phyloP scores from a whole-genome alignment of 2,888 invertebrate species.

The Odontothrips loti region DNA sequence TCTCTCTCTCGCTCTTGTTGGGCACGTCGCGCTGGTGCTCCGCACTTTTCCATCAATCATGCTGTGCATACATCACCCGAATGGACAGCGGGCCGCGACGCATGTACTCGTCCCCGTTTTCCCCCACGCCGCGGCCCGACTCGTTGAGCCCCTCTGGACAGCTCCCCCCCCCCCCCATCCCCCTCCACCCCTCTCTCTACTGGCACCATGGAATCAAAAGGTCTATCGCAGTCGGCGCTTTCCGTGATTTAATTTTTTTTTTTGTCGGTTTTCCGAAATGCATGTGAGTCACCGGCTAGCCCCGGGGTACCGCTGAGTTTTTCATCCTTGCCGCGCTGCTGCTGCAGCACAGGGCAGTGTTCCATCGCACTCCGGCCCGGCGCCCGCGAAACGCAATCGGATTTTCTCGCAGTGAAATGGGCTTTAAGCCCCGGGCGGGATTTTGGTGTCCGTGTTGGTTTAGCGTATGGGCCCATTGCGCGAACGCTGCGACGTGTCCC shows the following conservation, averaged over 20 bases:
- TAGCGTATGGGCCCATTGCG: slow-evolving; percentile 25
- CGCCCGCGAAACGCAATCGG: background rate
- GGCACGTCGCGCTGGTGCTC: background rate
- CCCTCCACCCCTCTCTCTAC: background rate
- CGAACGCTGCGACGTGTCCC: slow-evolving; percentile 12
- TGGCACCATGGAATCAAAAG: too few relatives aligned
- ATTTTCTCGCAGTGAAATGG: slow-evolving; percentile 20
- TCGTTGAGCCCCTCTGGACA: background rate
- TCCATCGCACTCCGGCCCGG: too few relatives aligned
- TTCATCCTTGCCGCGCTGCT: too few relatives aligned
- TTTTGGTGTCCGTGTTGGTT: slow-evolving; percentile 17
- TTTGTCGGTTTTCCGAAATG: too few relatives aligned
- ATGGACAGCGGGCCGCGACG: slow-evolving; percentile 10
- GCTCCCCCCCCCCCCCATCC: background rate
- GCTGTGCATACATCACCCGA: slow-evolving; percentile 24
- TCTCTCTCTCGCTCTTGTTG: too few relatives aligned
- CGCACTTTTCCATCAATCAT: slow-evolving; percentile 19
- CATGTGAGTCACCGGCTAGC: too few relatives aligned
- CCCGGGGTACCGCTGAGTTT: too few relatives aligned
- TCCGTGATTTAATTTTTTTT: too few relatives aligned
- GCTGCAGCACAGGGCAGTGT: too few relatives aligned
- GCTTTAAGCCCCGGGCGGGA: background rate
- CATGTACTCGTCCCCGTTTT: background rate
- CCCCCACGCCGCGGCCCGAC: slow-evolving; percentile 4
- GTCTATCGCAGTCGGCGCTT: too few relatives aligned